A percentile compares a stretch with the other conserved stretches of the same genome.
These are phyloP conservation scores for Drosophila setosimentum DNA, from an alignment of 2,888 invertebrate species.

Conservation along the genomic window DNA sequence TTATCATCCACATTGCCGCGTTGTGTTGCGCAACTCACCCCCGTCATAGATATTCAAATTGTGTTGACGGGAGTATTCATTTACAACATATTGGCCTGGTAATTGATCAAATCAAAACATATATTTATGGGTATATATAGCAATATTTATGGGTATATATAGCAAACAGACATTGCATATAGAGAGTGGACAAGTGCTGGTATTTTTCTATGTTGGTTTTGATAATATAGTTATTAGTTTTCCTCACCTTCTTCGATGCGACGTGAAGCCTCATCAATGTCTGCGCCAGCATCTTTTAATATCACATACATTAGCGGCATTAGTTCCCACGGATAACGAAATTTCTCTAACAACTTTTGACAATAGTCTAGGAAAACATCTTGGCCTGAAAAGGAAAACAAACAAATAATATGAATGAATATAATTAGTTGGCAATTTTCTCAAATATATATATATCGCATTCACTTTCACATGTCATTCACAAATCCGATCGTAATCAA, in stretches of 20 bases:
- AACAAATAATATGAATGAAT: slow-evolving; percentile 42
- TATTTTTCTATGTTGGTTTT: neutral
- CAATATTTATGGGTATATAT: slow-evolving; percentile 25
- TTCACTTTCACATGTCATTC: slow-evolving; percentile 8
- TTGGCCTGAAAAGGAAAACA: slow-evolving; percentile 84
- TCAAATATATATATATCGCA: neutral
- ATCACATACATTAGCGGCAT: slow-evolving; percentile 92
- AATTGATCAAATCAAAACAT: slow-evolving; percentile 55
- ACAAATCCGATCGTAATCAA: slow-evolving; percentile 26
- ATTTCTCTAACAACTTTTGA: slow-evolving; percentile 90
- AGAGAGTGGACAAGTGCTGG: neutral
- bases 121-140: slow-evolving; percentile 29
- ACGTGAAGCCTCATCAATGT: slow-evolving; percentile 90
- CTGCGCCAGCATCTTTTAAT: slow-evolving; percentile 90
- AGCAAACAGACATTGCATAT: slow-evolving; percentile 9
- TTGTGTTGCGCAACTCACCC: slow-evolving; percentile 90
- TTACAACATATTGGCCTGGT: slow-evolving; percentile 90
- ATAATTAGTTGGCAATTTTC: slow-evolving; percentile 2
- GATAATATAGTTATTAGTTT: slow-evolving; percentile 20
- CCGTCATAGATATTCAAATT: slow-evolving; percentile 92
- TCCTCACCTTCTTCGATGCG: slow-evolving; percentile 91
- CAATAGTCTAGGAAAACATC: slow-evolving; percentile 90
- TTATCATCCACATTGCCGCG: slow-evolving; percentile 93
- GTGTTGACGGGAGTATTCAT: slow-evolving; percentile 91
- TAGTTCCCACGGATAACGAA: slow-evolving; percentile 92